Conservation (phyloP, 64 coral and sea anemone species). For the Acropora tenuis region DNA sequence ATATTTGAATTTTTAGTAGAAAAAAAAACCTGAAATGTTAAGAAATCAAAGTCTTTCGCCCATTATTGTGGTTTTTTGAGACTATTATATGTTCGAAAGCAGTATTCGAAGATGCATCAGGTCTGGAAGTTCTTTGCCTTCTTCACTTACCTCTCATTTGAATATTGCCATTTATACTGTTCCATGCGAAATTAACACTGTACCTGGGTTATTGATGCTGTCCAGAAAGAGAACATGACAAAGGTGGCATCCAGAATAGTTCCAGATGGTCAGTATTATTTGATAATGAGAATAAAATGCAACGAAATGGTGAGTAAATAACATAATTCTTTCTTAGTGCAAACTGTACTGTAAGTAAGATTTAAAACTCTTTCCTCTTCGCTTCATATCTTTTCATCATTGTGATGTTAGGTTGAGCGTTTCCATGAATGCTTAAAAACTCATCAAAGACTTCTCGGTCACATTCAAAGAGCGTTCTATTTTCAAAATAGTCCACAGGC, state of each 20-base stretch:
- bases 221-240: slow-evolving; percentile 5
- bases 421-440: too few species aligned
- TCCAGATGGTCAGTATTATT: slow-evolving; percentile 35
- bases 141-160: background rate
- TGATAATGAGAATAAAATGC: slow-evolving; percentile 46
- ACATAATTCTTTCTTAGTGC: background rate
- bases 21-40: too few species aligned
- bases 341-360: background rate
- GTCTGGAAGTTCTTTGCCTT: background rate
- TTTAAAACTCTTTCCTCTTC: too few species aligned
- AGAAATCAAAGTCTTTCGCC: too few species aligned
- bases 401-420: too few species aligned
- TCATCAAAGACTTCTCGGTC: too few species aligned
- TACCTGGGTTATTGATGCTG: slow-evolving; percentile 38
- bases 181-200: background rate
- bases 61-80: too few species aligned
- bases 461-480: too few species aligned
- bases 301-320: slow-evolving; percentile 1
- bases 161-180: background rate
- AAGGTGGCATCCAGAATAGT: slow-evolving; percentile 1
- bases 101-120: background rate
- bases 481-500: too few species aligned
- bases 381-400: too few species aligned
- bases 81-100: background rate
- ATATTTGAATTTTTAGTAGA: too few species aligned